Base-by-base conservation (phyloP, 2,888 invertebrate genomes). In the Tetanocera ferruginea region DNA sequence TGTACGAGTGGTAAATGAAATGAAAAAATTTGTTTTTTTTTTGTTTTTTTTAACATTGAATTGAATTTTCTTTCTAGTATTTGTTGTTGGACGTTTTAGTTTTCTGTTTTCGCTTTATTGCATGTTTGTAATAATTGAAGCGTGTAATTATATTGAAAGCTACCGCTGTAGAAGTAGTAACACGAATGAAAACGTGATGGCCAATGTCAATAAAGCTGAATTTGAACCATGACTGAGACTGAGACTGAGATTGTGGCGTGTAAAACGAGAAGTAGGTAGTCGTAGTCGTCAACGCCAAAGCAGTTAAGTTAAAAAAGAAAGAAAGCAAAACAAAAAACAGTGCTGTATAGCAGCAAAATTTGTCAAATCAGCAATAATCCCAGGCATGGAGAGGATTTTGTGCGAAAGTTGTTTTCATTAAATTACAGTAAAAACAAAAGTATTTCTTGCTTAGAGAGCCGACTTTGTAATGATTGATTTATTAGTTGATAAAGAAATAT, bases 141-240 rank as follows among this genome's bases (percentile, higher is more conserved):
- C 62, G 62, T 73, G 62, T 62, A 73, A 73, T 73, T 73, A 73
- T 62, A 62, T 60, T 73, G 73, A 73, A 62, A 73, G 62, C 73
- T 62, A 62, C 34, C 11, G 62, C 73, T 57, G 31, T 55, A 55
- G 19, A 25, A 71, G 31, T 34, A 55, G 23, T 31, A 55, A 37
- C 55, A 9, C 9, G 6, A 25, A 25, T 51, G 67, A 37, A 67
- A 31, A 34, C 71, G 55, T 55, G 55, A 71, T 52, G 71, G 71
- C 71, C 71, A 57, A 37, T 72, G 72, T 72, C 72, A 72, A 72
- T 37, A 34, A 28, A 25, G 28, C 5, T 64, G 64, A 64, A n/a
- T 64, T 64, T 34, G 28, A 31, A 64, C n/a, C 31, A n/a, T 64
- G 3, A 34, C 9, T 64, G 64, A 28, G n/a, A n/a, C 8, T n/a